Conservation (phyloP, 2,888 invertebrate species). For the Epicampocera succincta region DNA sequence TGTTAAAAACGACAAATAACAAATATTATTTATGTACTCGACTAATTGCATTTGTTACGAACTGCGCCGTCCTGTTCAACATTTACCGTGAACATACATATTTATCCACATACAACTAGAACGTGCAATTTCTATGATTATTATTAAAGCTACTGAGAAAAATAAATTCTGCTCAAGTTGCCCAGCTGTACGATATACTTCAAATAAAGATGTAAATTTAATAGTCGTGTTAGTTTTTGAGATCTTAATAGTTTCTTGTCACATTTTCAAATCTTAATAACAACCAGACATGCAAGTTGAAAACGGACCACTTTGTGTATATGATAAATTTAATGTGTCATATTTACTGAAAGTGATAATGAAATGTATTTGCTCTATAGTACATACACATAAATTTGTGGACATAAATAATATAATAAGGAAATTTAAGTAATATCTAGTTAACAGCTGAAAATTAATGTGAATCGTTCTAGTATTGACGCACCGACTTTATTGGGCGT, state of each 20-base stretch:
- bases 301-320: neutral
- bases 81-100: neutral
- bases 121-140: conserved; percentile 14
- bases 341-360: neutral
- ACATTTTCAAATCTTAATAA: neutral
- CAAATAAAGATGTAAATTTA: conserved; percentile 57
- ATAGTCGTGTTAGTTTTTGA: neutral
- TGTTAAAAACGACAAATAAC: conserved; percentile 15
- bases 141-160: conserved; percentile 32
- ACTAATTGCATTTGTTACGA: conserved; percentile 21
- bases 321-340: conserved; percentile 3
- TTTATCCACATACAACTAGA: neutral
- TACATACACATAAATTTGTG: too few relatives aligned
- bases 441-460: too few relatives aligned
- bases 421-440: too few relatives aligned
- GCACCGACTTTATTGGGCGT: too few relatives aligned
- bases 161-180: conserved; percentile 30
- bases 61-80: neutral
- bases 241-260: conserved; percentile 16
- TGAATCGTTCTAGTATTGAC: too few relatives aligned
- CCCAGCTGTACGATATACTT: conserved; percentile 36
- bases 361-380: too few relatives aligned
- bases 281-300: conserved; percentile 21
- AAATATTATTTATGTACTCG: conserved; percentile 33
- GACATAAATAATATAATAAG: too few relatives aligned